phyloP scores from a whole-genome alignment of 1,140 invertebrate species.

The Dreissena polymorpha region DNA sequence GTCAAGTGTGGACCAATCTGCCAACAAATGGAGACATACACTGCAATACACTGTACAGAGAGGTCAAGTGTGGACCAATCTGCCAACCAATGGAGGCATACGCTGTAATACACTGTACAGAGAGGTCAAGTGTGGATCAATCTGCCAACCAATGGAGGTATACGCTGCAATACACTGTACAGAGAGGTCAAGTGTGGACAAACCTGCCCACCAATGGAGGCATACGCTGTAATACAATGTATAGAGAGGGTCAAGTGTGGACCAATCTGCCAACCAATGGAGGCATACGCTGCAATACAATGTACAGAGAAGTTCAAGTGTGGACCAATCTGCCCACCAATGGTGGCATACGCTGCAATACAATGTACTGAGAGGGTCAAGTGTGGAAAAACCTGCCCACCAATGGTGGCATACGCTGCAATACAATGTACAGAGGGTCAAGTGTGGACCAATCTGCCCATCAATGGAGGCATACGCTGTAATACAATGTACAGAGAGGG shows the following conservation, averaged over 20 bases:
- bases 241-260: constrained; percentile 81
- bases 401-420: constrained; percentile 83
- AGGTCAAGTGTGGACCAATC: constrained; percentile 89
- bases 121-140: constrained; percentile 86
- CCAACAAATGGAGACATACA: constrained; percentile 79
- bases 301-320: constrained; percentile 67
- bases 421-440: no score
- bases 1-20: constrained; percentile 89
- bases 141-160: constrained; percentile 82
- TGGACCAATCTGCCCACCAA: constrained; percentile 89
- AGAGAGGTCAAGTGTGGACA: constrained; percentile 85
- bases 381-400: constrained; percentile 90
- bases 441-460: no score
- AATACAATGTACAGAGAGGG: constrained; percentile 49
- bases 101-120: constrained; percentile 82
- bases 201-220: constrained; percentile 96
- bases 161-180: constrained; percentile 82
- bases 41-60: constrained; percentile 80
- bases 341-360: constrained; percentile 83
- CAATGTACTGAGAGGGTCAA: constrained; percentile 27
- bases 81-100: constrained; percentile 76
- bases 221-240: no score
- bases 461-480: no score
- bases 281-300: no score
- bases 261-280: constrained; percentile 97